Evolutionary conservation across 2,888 invertebrate genomes (phyloP).

Genomic region (Sepiola atlantica): DNA sequence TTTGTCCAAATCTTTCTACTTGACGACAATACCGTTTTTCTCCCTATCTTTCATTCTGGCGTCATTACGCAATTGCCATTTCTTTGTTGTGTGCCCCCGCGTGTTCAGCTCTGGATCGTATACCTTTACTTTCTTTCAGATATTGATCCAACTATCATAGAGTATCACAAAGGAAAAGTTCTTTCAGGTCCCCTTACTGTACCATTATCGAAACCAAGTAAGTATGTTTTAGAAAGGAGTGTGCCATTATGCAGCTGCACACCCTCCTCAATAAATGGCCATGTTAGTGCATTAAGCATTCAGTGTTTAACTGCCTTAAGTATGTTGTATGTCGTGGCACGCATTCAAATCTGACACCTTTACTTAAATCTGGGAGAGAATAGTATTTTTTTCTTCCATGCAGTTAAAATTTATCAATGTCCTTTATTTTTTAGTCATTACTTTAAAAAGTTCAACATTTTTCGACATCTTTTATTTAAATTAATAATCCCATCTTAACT

Average conservation of each 20-base stretch:
- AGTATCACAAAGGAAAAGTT: conserved; percentile 33
- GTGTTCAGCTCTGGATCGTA: background rate
- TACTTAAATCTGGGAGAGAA: background rate
- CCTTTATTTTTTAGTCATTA: background rate
- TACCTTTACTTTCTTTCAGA: conserved; percentile 33
- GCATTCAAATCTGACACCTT: background rate
- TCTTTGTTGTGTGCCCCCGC: background rate
- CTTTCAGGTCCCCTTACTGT: background rate
- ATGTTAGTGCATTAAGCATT: background rate
- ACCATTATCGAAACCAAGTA: background rate
- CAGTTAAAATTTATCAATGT: background rate
- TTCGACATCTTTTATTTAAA: background rate
- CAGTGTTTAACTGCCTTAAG: background rate
- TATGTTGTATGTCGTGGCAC: background rate
- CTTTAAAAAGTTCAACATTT: background rate
- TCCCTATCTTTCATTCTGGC: background rate
- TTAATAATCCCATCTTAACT: too few species aligned
- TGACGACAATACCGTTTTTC: background rate
- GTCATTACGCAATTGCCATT: background rate
- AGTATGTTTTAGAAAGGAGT: conserved; percentile 14
- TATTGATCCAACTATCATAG: background rate
- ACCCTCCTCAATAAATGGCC: background rate
- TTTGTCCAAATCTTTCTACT: background rate
- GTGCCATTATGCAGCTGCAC: background rate
- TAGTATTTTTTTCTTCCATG: too few species aligned